These are phyloP conservation scores for Stenodera caucasica DNA, from an alignment of 2,888 invertebrate genomes.

Conservation along the genomic window DNA sequence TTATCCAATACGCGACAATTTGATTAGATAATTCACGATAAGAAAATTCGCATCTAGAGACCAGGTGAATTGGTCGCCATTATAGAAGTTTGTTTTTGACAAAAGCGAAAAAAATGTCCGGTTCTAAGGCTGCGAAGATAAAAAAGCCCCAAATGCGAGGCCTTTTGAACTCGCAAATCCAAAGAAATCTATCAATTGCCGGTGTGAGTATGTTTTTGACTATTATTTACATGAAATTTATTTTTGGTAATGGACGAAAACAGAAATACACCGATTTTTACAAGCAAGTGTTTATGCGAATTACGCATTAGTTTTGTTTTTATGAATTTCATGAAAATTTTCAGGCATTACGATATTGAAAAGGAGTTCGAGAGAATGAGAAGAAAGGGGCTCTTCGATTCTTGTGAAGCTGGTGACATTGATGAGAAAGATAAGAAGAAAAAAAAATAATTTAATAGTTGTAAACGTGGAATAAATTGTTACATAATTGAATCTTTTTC, in stretches of 20 bases:
- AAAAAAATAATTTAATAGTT: neutral
- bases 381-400: slow-evolving; percentile 28
- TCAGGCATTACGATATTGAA: slow-evolving; percentile 23
- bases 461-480: neutral
- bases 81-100: neutral
- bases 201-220: slow-evolving; percentile 12
- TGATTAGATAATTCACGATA: neutral
- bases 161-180: slow-evolving; percentile 26
- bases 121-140: slow-evolving; percentile 11
- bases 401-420: slow-evolving; percentile 10
- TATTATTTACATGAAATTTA: slow-evolving; percentile 24
- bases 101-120: no score
- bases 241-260: slow-evolving; percentile 25
- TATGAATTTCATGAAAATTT: neutral
- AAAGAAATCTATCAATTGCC: slow-evolving; percentile 22
- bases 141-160: slow-evolving; percentile 29
- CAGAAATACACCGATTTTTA: slow-evolving; percentile 29
- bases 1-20: no score
- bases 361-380: slow-evolving; percentile 25
- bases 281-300: slow-evolving; percentile 16
- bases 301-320: neutral
- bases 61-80: neutral
- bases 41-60: neutral
- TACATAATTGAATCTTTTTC: no score
- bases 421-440: neutral